phyloP scores from a whole-genome alignment of 2,888 invertebrate genomes.

The Epirrita christyi region DNA sequence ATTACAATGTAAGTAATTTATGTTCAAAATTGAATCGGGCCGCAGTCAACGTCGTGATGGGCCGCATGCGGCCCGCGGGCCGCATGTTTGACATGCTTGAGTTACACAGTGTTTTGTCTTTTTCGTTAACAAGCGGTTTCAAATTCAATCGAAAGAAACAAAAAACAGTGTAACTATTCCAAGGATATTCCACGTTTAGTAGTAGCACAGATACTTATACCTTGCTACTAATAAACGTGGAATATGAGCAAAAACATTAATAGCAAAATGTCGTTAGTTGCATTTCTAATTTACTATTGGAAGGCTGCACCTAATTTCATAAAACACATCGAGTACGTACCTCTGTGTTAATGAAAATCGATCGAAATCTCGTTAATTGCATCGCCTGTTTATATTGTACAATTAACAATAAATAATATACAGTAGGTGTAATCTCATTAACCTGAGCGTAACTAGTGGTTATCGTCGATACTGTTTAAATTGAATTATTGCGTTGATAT shows the following conservation, averaged over 20 bases:
- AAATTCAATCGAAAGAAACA: too few species aligned
- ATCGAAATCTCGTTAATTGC: conserved; percentile 50
- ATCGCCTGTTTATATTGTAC: conserved; percentile 46
- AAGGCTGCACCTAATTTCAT: conserved; percentile 48
- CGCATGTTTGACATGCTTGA: too few species aligned
- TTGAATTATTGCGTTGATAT: conserved; percentile 26
- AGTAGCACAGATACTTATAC: too few species aligned
- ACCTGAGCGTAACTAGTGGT: conserved; percentile 32
- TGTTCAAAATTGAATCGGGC: too few species aligned
- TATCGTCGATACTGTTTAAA: conserved; percentile 24
- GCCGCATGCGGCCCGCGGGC: too few species aligned
- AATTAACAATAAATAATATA: conserved; percentile 54
- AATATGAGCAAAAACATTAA: not conserved
- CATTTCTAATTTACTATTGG: conserved; percentile 24
- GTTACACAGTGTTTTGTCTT: too few species aligned
- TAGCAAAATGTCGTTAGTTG: conserved; percentile 10
- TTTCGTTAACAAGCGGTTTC: too few species aligned
- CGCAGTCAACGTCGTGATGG: too few species aligned
- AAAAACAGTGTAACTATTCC: too few species aligned
- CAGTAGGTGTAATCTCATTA: conserved; percentile 48
- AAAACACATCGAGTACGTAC: conserved; percentile 43
- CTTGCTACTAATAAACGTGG: too few species aligned
- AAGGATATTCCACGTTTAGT: too few species aligned
- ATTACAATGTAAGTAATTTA: too few species aligned
- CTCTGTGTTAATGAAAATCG: conserved; percentile 41